Conservation (phyloP, 1,140 invertebrate genomes). For the Cheumatopsyche charites region DNA sequence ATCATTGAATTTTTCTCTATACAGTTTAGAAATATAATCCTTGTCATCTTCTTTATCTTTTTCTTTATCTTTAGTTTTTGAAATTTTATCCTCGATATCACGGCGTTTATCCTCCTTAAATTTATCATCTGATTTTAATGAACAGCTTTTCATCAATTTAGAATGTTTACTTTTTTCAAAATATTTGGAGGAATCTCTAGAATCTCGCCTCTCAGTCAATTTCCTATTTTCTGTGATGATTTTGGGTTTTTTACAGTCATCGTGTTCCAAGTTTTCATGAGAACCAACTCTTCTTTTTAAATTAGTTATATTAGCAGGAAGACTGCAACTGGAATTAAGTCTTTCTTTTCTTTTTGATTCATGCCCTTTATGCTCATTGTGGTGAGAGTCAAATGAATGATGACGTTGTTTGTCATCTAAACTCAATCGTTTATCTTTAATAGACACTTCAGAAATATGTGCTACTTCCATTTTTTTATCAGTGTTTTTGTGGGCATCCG, state of each 20-base stretch:
- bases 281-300: slow-evolving; percentile 78
- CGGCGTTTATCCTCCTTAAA: slow-evolving; percentile 64
- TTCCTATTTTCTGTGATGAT: slow-evolving; percentile 64
- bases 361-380: slow-evolving; percentile 50
- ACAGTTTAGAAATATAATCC: slow-evolving; percentile 35
- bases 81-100: slow-evolving; percentile 53
- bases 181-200: slow-evolving; percentile 68
- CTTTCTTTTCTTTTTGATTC: slow-evolving; percentile 63
- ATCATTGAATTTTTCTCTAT: slow-evolving; percentile 2
- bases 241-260: slow-evolving; percentile 75
- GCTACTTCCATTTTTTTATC: slow-evolving; percentile 30
- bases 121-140: slow-evolving; percentile 63
- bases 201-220: slow-evolving; percentile 69
- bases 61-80: slow-evolving; percentile 38
- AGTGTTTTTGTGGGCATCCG: slow-evolving; percentile 7
- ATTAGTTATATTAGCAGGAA: slow-evolving; percentile 66
- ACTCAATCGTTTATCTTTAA: slow-evolving; percentile 43
- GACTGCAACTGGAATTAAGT: slow-evolving; percentile 64
- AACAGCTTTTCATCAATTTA: slow-evolving; percentile 59
- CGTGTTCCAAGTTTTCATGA: slow-evolving; percentile 73
- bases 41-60: slow-evolving; percentile 48
- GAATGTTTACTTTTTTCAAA: slow-evolving; percentile 60
- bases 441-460: slow-evolving; percentile 25
- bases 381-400: slow-evolving; percentile 60
- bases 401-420: slow-evolving; percentile 58